Evolutionary conservation across 2,113 vertebrate genomes (phyloP).

Genomic region (Acanthochromis polyacanthus): DNA sequence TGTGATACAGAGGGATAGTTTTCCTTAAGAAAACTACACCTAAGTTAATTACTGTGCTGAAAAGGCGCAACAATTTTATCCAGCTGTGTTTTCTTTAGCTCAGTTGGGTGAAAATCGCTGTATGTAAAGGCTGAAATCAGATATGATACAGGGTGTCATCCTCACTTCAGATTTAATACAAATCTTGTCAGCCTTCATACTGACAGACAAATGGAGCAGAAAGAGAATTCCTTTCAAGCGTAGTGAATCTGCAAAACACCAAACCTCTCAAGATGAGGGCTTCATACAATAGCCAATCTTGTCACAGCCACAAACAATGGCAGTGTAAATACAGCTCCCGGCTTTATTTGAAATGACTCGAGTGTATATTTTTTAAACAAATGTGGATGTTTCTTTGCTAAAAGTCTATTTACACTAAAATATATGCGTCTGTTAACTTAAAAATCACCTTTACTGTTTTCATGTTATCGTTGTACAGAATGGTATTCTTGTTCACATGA

Average conservation of each 20-base stretch:
- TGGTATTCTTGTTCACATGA: neutral
- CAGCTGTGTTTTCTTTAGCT: neutral
- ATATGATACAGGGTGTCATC: neutral
- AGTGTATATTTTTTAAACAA: neutral
- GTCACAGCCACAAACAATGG: neutral
- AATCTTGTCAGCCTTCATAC: neutral
- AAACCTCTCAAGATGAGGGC: neutral
- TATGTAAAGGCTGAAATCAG: neutral
- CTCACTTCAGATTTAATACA: neutral
- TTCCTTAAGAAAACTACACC: conserved; percentile 41
- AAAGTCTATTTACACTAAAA: conserved; percentile 3
- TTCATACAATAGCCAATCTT: neutral
- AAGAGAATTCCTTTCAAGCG: neutral
- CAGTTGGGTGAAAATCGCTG: neutral
- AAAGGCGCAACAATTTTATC: neutral
- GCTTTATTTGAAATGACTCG: neutral
- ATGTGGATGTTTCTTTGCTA: neutral
- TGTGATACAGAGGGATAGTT: neutral
- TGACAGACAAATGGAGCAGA: neutral
- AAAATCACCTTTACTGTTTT: neutral
- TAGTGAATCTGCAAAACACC: neutral
- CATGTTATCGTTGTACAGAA: neutral
- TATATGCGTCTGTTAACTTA: neutral
- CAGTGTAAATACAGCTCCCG: neutral
- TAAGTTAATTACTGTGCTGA: conserved; percentile 1